Evolutionary conservation across 2,113 vertebrate species (phyloP).

Genomic region (Gymnobelideus leadbeateri): DNA sequence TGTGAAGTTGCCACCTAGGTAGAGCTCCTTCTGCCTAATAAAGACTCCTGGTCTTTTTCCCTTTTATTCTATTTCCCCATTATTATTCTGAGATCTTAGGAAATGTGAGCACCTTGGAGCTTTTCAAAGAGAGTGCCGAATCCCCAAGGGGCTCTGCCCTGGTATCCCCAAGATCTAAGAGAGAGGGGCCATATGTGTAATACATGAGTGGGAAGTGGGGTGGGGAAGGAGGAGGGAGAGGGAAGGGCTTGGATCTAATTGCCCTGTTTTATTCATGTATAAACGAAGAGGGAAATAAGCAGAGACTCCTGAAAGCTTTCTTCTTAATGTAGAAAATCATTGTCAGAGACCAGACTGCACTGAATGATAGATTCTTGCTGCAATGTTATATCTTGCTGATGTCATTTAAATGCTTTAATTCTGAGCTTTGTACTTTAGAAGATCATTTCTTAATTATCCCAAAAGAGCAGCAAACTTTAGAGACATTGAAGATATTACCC

Average conservation of each 20-base stretch:
- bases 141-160: background rate
- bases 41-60: background rate
- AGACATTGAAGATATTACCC: background rate
- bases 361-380: background rate
- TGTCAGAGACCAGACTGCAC: background rate
- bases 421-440: background rate
- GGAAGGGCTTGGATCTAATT: background rate
- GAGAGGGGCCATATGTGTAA: background rate
- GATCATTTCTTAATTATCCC: background rate
- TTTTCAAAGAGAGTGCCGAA: constrained; percentile 17
- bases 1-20: background rate
- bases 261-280: background rate
- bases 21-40: background rate
- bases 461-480: background rate
- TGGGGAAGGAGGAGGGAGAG: background rate
- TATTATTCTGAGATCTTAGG: background rate
- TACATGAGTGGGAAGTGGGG: background rate
- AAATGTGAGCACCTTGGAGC: background rate
- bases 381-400: background rate
- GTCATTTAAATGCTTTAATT: background rate
- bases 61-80: background rate
- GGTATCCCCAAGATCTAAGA: background rate
- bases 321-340: constrained; percentile 6
- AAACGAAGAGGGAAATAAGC: no score
- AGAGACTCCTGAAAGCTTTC: background rate